Percentiles rank a stretch among this genome's conserved stretches.
These are phyloP conservation scores for Clitarchus hookeri DNA, from an alignment of 2,888 invertebrate genomes.

Conservation along the genomic window DNA sequence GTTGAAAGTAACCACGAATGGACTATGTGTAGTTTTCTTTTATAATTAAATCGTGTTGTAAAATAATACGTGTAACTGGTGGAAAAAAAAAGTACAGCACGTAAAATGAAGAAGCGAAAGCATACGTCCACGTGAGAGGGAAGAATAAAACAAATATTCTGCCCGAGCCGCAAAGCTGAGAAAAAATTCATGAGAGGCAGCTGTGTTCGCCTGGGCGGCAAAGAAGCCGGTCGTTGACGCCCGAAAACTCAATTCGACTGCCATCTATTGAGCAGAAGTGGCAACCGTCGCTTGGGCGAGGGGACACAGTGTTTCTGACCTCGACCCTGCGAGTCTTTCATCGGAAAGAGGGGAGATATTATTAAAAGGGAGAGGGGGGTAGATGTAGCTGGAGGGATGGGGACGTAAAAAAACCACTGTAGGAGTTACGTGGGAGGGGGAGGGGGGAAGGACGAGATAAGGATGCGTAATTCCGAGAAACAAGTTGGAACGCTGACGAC, in stretches of 20 bases:
- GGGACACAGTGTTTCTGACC: neutral
- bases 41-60: no score
- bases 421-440: neutral
- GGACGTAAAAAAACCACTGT: neutral
- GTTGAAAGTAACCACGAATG: no score
- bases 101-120: no score
- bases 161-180: no score
- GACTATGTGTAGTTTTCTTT: no score
- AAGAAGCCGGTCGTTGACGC: neutral
- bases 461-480: slow-evolving; percentile 20
- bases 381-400: neutral
- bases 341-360: neutral
- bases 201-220: no score
- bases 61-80: no score
- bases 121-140: no score
- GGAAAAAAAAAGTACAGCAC: no score
- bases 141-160: no score
- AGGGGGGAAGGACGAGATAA: slow-evolving; percentile 6
- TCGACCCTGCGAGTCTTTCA: slow-evolving; percentile 10
- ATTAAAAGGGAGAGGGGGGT: neutral
- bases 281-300: neutral
- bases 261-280: slow-evolving; percentile 33
- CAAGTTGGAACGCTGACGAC: neutral
- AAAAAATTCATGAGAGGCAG: no score
- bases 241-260: slow-evolving; percentile 30